These are phyloP conservation scores for Entelurus aequoreus DNA, from an alignment of 2,113 vertebrate species.

Conservation along the genomic window DNA sequence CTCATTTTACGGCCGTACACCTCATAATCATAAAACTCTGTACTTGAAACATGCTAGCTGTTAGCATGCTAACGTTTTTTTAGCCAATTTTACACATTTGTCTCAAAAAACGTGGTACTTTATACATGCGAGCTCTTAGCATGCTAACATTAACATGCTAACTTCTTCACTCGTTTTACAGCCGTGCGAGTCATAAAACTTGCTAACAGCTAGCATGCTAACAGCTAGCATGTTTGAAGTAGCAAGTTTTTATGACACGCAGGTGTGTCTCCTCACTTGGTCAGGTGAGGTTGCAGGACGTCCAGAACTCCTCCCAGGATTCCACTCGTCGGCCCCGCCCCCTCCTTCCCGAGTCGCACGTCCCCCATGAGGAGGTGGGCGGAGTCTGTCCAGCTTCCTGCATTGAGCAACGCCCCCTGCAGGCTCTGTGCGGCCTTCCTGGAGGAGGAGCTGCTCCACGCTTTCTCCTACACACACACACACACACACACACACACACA, in stretches of 20 bases:
- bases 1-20: no score
- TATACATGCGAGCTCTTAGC: no score
- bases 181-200: no score
- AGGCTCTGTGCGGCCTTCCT: constrained; percentile 27
- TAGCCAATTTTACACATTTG: no score
- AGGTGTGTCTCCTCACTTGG: constrained; percentile 26
- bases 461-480: constrained; percentile 25
- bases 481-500: background rate
- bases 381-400: constrained; percentile 50
- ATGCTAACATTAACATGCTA: no score
- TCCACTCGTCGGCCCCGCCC: background rate
- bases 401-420: constrained; percentile 37
- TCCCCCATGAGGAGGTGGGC: constrained; percentile 47
- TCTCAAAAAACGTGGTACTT: no score
- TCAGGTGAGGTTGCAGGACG: constrained; percentile 51
- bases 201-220: background rate
- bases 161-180: no score
- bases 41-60: no score
- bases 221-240: no score
- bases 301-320: constrained; percentile 51
- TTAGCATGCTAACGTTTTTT: background rate
- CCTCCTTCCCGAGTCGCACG: background rate
- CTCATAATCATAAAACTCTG: no score
- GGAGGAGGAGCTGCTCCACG: constrained; percentile 43
- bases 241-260: background rate